A percentile compares a stretch with the other conserved stretches of the same genome.
Evolutionary conservation across 2,797 vertebrate genomes (phyloP).

Genomic region (Trichosurus vulpecula): DNA sequence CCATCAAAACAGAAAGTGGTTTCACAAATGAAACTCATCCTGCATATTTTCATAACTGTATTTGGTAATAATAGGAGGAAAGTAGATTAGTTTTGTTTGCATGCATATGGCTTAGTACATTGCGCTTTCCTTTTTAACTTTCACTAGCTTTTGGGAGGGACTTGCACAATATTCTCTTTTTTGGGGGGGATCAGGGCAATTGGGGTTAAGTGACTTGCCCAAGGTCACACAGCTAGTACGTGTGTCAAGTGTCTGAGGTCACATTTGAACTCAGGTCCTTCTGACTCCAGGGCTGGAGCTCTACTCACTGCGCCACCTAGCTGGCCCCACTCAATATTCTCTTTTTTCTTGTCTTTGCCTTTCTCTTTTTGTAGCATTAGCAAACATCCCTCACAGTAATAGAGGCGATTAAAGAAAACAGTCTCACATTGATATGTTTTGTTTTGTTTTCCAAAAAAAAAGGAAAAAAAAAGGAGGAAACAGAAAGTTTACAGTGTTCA

Average conservation of each 20-base stretch:
- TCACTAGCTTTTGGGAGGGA: slow-evolving; percentile 60
- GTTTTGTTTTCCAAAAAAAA: slow-evolving; percentile 64
- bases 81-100: background rate
- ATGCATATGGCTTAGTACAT: background rate
- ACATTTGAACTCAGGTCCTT: too few species aligned
- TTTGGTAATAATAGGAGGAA: background rate
- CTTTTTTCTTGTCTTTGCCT: background rate
- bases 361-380: background rate
- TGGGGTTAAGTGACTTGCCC: too few species aligned
- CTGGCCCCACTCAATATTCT: background rate
- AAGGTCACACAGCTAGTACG: too few species aligned
- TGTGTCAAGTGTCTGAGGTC: too few species aligned
- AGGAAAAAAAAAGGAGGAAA: slow-evolving; percentile 45
- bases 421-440: slow-evolving; percentile 56
- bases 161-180: background rate
- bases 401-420: slow-evolving; percentile 49
- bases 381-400: slow-evolving; percentile 58
- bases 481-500: slow-evolving; percentile 45
- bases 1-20: background rate
- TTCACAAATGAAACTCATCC: background rate
- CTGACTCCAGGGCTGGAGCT: too few species aligned
- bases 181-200: too few species aligned
- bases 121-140: background rate
- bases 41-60: background rate
- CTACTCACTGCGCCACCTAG: too few species aligned